Evolutionary conservation across 2,113 vertebrate species (phyloP), one percentile per base, ranked within the genome.

Genomic region (Acrocephalus arundinaceus): DNA sequence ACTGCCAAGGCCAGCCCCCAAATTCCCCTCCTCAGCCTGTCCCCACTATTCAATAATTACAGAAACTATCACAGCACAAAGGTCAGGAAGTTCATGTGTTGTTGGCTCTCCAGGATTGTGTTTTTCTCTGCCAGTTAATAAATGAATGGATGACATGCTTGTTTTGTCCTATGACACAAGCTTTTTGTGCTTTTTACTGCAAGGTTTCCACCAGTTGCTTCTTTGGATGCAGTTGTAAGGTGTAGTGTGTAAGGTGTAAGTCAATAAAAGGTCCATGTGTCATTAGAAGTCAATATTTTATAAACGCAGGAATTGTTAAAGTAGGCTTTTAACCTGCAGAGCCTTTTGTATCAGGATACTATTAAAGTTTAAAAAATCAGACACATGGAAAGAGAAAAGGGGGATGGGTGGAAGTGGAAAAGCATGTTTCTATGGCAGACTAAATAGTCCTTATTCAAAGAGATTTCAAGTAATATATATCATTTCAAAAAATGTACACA

Each of bases 1-100:
- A 21, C 21, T 4, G 14, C 43, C 59, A 24, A 74, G 92, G 66
- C 97, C 98, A 98, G 37, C 97, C 97, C 93, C 88, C 65, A 86
- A 28, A 82, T 66, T 48, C 68, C 90, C 30, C 33, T 85, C 41
- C 73, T 54, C 57, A 71, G 86, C 80, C 96, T 91, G 81, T 52
- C 55, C 62, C 80, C 67, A 2, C 57, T 73, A 46, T 93, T 93
- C 87, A 87, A 31, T 49, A 85, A 76, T 83, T 82, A 74, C 91
- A 93, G 91, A 92, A 65, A 41, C 43, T 79, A 67, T 80, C n/a
- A 1, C 16, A 18, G 89, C 86, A 93, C 89, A 86, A 85, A 96
- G 90, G 84, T 93, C 78, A 82, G 0, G 27, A 83, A 84, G 52
- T 68, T 91, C 88, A 71, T 48, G 18, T 52, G 49, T 16, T 65